These are phyloP conservation scores for Chrysaora quinquecirrha DNA, from an alignment of 30 jellyfish, hydroid and myxozoan genomes.

Conservation along the genomic window DNA sequence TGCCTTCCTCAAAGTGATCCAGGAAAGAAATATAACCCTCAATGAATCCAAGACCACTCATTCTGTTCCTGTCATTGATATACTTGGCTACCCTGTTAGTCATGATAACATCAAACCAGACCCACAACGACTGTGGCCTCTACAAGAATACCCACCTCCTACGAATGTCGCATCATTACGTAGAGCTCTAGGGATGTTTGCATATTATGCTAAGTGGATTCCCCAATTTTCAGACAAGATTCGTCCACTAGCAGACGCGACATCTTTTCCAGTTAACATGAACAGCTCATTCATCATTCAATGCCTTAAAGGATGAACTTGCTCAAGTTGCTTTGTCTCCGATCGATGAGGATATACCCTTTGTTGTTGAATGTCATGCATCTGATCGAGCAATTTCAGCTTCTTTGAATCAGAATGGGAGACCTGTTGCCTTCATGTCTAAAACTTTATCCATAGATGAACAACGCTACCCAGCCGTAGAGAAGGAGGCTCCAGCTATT, in stretches of 20 bases:
- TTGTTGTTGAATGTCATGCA: slow-evolving; percentile 75
- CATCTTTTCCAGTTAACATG: slow-evolving; percentile 17
- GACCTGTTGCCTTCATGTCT: slow-evolving; percentile 72
- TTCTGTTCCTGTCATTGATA: neutral
- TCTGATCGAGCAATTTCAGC: slow-evolving; percentile 68
- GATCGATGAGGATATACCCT: slow-evolving; percentile 63
- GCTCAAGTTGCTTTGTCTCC: slow-evolving; percentile 38
- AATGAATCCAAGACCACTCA: slow-evolving; percentile 4
- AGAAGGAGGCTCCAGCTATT: slow-evolving; percentile 56
- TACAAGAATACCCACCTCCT: slow-evolving; percentile 44
- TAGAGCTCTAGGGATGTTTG: slow-evolving; percentile 37
- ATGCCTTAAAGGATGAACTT: slow-evolving; percentile 43
- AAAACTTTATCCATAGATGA: slow-evolving; percentile 21
- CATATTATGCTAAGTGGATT: slow-evolving; percentile 48
- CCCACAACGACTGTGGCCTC: slow-evolving; percentile 57
- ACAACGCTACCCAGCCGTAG: slow-evolving; percentile 51
- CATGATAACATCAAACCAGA: slow-evolving; percentile 36
- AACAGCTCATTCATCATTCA: slow-evolving; percentile 30
- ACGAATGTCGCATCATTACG: slow-evolving; percentile 13
- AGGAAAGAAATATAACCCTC: slow-evolving; percentile 14
- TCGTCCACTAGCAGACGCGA: slow-evolving; percentile 20
- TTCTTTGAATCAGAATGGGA: slow-evolving; percentile 66
- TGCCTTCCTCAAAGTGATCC: slow-evolving; percentile 13
- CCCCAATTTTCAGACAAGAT: slow-evolving; percentile 44
- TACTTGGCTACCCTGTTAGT: slow-evolving; percentile 25